Evolutionary conservation across 2,113 vertebrate species (phyloP).

Genomic region (Vulpes vulpes): DNA sequence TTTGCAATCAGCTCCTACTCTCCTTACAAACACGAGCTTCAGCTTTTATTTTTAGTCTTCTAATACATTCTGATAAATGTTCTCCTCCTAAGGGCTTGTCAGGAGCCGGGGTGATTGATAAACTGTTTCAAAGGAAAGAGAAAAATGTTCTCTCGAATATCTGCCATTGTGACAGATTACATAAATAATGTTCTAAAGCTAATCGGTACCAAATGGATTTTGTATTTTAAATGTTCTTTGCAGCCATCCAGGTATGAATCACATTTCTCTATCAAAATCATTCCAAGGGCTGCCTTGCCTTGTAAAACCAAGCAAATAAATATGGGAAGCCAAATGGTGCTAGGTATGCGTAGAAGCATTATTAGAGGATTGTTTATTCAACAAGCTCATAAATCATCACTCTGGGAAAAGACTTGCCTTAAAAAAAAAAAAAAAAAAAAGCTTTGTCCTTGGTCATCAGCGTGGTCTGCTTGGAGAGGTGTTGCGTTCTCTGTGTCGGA

Average conservation of each 20-base stretch:
- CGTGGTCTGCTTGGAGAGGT: not conserved
- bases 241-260: conserved; percentile 66
- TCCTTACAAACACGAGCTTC: conserved; percentile 70
- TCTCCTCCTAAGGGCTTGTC: conserved; percentile 84
- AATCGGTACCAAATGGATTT: conserved; percentile 68
- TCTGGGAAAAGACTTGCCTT: not conserved
- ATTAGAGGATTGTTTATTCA: not conserved
- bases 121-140: conserved; percentile 82
- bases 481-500: not conserved
- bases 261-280: conserved; percentile 67
- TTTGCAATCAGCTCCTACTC: conserved; percentile 77
- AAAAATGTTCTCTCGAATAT: conserved; percentile 79
- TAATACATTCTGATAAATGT: conserved; percentile 85
- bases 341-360: not conserved
- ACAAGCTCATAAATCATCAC: conserved; percentile 62
- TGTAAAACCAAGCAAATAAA: conserved; percentile 65
- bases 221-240: conserved; percentile 67
- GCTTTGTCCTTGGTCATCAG: conserved; percentile 44
- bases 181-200: conserved; percentile 82
- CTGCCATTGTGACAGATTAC: conserved; percentile 78
- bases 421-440: not conserved
- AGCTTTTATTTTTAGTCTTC: conserved; percentile 82
- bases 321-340: not conserved
- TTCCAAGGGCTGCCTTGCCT: not conserved
- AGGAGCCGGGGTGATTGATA: conserved; percentile 84